Evolutionary conservation across 2,888 invertebrate species (phyloP).

Genomic region (Azorinus chamasolen): DNA sequence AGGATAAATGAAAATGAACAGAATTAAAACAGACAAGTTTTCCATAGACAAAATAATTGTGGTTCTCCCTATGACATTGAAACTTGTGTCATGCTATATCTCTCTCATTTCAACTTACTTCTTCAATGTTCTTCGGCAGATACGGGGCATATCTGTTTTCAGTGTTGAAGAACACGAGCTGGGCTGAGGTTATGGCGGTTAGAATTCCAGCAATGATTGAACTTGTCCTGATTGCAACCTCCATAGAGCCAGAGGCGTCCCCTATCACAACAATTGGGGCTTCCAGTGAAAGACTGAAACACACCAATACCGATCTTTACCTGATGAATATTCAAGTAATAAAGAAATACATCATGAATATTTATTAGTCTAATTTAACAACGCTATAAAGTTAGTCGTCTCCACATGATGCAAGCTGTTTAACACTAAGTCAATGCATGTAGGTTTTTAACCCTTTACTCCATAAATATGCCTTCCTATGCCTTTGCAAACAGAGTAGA

Average conservation of each 20-base stretch:
- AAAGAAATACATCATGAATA: no score
- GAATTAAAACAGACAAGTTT: no score
- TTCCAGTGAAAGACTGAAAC: conserved; percentile 80
- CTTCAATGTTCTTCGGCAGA: conserved; percentile 81
- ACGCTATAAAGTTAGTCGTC: not conserved
- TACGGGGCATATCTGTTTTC: conserved; percentile 77
- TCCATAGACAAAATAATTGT: not conserved
- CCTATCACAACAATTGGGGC: conserved; percentile 86
- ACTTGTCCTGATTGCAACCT: conserved; percentile 85
- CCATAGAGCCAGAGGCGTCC: conserved; percentile 86
- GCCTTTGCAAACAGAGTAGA: no score
- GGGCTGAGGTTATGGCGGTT: conserved; percentile 83
- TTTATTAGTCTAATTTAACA: not conserved
- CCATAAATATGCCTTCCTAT: no score
- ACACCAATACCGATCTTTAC: not conserved
- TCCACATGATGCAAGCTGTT: no score
- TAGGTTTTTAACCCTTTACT: no score
- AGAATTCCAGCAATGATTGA: conserved; percentile 86
- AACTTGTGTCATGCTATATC: no score
- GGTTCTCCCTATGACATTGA: not conserved
- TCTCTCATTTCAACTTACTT: conserved; percentile 65
- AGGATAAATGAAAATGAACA: no score
- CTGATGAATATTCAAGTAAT: no score
- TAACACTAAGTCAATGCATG: no score
- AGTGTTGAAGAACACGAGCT: conserved; percentile 85